phyloP scores from a whole-genome alignment of 2,113 vertebrate species.

The Alosa alosa region DNA sequence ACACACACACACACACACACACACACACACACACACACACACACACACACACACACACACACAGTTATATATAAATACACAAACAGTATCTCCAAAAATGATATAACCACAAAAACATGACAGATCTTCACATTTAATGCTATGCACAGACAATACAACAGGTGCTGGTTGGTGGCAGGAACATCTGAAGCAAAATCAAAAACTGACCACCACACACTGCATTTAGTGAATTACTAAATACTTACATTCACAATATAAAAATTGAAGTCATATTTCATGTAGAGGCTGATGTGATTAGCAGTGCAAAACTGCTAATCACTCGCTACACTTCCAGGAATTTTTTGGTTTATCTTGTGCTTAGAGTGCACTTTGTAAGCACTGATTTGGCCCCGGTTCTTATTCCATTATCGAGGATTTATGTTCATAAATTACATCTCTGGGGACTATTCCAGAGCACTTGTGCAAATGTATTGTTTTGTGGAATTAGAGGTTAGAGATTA shows the following conservation, averaged over 20 bases:
- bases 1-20: constrained; percentile 8
- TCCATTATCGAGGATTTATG: background rate
- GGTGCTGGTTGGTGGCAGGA: too few relatives aligned
- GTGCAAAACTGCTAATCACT: background rate
- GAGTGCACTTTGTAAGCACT: background rate
- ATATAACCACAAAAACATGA: background rate
- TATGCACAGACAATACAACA: background rate
- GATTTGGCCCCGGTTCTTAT: background rate
- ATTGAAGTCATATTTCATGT: background rate
- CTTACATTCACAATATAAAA: background rate
- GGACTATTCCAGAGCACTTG: background rate
- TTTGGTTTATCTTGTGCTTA: background rate
- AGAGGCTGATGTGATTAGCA: background rate
- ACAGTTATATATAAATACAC: background rate
- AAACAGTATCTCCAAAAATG: background rate
- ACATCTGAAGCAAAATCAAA: background rate
- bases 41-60: background rate
- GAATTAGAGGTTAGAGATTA: background rate
- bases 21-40: background rate
- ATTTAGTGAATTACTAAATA: background rate
- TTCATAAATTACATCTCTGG: background rate
- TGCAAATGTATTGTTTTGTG: background rate
- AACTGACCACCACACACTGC: background rate
- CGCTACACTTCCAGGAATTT: background rate
- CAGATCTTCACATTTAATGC: too few relatives aligned